Conservation (phyloP, 2,113 vertebrate genomes). For the Petroica traversi region DNA sequence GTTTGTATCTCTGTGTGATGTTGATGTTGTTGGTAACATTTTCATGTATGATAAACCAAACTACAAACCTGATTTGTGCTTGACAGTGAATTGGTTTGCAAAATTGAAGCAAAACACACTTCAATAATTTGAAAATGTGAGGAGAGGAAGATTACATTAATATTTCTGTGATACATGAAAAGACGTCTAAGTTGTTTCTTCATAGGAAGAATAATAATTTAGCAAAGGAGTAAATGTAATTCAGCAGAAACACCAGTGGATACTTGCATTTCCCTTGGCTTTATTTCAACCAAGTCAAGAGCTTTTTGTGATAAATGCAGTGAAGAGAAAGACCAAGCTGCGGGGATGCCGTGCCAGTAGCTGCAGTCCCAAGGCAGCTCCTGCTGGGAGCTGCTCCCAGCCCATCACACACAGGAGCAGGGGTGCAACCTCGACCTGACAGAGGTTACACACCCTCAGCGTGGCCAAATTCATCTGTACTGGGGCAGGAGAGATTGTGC, state of each 20-base stretch:
- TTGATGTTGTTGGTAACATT: neutral
- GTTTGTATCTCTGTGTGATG: neutral
- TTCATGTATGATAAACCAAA: neutral
- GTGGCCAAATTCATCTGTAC: neutral
- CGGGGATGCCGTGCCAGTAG: neutral
- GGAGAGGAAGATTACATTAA: neutral
- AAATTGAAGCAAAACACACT: neutral
- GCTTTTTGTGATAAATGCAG: neutral
- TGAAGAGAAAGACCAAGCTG: neutral
- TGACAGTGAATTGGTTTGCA: neutral
- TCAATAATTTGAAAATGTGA: neutral
- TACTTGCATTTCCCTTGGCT: neutral
- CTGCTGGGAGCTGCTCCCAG: neutral
- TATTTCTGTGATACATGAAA: neutral
- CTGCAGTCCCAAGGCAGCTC: neutral
- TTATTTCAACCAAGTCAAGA: neutral
- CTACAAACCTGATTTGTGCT: neutral
- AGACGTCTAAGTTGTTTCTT: neutral
- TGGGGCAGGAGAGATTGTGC: neutral
- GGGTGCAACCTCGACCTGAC: neutral
- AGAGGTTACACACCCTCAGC: neutral
- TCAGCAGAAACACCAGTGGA: neutral
- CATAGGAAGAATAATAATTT: neutral
- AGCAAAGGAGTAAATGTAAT: neutral
- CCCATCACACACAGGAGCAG: rapidly evolving